Evolutionary conservation across 2,113 vertebrate species (phyloP).

Genomic region (Prunella himalayana): DNA sequence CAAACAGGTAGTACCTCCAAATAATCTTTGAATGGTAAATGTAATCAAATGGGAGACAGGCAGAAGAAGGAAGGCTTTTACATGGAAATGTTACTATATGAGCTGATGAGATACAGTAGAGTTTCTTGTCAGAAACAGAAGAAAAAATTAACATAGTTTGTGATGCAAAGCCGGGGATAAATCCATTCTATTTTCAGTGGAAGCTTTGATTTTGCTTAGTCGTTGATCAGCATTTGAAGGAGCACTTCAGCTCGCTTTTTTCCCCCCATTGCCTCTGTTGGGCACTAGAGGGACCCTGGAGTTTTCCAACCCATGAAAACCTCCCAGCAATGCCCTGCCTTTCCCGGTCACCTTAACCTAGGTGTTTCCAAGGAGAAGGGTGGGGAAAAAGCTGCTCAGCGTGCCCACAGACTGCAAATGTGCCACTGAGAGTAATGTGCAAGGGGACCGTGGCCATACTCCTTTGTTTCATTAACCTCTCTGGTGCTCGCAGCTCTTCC

Average conservation of each 20-base stretch:
- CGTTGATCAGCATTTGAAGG: not conserved
- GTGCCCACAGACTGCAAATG: not conserved
- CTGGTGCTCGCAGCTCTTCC: not conserved
- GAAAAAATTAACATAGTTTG: not conserved
- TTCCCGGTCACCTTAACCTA: not conserved
- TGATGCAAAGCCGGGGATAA: not conserved
- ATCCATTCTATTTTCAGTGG: not conserved
- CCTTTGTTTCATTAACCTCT: not conserved
- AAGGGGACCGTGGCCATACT: not conserved
- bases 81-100: not conserved
- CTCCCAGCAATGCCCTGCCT: fast-evolving
- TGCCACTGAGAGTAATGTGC: not conserved
- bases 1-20: not conserved
- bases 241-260: not conserved
- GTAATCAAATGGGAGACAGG: not conserved
- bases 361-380: not conserved
- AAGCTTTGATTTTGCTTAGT: not conserved
- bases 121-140: not conserved
- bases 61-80: not conserved
- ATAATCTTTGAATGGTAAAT: not conserved
- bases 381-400: not conserved
- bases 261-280: not conserved
- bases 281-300: slow-evolving; percentile 30
- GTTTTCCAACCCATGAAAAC: not conserved
- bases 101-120: not conserved